Evolutionary conservation across 2,113 vertebrate species (phyloP), one percentile per base, ranked within the genome.

Genomic region (Glaucomys volans): DNA sequence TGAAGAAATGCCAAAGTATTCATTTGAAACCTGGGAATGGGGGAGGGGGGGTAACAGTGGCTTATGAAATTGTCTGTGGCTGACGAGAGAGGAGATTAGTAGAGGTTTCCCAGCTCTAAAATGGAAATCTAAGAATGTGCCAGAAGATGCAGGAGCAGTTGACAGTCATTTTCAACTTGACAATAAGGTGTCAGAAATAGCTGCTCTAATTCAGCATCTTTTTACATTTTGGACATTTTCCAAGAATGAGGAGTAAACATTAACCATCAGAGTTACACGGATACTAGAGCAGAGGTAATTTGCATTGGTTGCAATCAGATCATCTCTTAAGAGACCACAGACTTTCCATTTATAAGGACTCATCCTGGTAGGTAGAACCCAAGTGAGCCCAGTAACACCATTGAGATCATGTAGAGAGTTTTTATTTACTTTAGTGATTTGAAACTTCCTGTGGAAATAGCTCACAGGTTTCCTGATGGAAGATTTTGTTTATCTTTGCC

Each of bases 401-500:
- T 30, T 97, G 97, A 98, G 98, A 98, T 98, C 98, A 98, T 98
- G 98, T 95, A 96, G 98, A 98, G 94, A 95, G 98, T 99, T 99
- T 99, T 96, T 99, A 99, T 99, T 99, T 99, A 99, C 99, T 99
- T 99, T 99, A 99, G 99, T 98, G 99, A 99, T 99, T 99, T 99
- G 99, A 99, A 99, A 99, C 99, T 99, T 99, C 99, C 99, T 98
- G 99, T 99, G 99, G 99, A 99, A 99, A 99, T 98, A 98, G 99
- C 99, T 99, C 98, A 98, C 99, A 99, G 99, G 99, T 99, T 99
- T 99, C 99, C 99, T 99, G 99, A 99, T 99, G 99, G 99, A 99
- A 99, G 99, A 99, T 99, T 99, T 99, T 99, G 99, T 99, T 99
- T 99, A 99, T 99, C 99, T 99, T 99, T 99, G 99, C 99, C 99